phyloP scores from a whole-genome alignment of 2,113 vertebrate genomes.

The Electrona antarctica region DNA sequence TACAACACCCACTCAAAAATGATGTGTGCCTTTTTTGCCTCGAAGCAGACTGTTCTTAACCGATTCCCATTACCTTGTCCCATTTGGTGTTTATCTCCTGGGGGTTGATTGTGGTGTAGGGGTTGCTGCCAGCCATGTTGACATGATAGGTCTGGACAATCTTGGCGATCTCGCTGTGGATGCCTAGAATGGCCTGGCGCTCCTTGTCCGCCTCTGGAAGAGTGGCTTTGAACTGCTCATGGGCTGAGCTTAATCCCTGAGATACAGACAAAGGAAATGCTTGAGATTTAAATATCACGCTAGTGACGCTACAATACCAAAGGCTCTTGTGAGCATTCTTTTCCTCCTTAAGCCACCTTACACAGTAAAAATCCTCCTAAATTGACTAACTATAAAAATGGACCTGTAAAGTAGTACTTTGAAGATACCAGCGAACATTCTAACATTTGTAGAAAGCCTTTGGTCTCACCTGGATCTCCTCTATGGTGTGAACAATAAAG shows the following conservation, averaged over 20 bases:
- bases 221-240: conserved; percentile 98
- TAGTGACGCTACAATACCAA: background rate
- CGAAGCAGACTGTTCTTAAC: no score
- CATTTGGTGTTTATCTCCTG: conserved; percentile 97
- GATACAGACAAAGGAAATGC: conserved; percentile 18
- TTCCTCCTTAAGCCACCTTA: no score
- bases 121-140: conserved; percentile 94
- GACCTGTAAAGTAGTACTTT: no score
- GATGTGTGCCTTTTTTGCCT: no score
- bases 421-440: no score
- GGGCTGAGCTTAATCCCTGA: conserved; percentile 94
- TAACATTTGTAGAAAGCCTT: background rate
- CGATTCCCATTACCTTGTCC: conserved; percentile 84
- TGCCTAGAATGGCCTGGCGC: conserved; percentile 93
- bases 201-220: conserved; percentile 97
- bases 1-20: no score
- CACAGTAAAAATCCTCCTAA: no score
- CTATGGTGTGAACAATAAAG: conserved; percentile 97
- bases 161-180: conserved; percentile 97
- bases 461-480: conserved; percentile 91
- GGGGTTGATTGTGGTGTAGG: conserved; percentile 94
- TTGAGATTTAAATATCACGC: background rate
- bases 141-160: conserved; percentile 98
- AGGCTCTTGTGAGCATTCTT: background rate
- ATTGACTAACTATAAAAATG: no score